Evolutionary conservation across 2,797 vertebrate genomes (phyloP), one percentile per base, ranked within the genome.

Genomic region (Hafferia zeledoni): DNA sequence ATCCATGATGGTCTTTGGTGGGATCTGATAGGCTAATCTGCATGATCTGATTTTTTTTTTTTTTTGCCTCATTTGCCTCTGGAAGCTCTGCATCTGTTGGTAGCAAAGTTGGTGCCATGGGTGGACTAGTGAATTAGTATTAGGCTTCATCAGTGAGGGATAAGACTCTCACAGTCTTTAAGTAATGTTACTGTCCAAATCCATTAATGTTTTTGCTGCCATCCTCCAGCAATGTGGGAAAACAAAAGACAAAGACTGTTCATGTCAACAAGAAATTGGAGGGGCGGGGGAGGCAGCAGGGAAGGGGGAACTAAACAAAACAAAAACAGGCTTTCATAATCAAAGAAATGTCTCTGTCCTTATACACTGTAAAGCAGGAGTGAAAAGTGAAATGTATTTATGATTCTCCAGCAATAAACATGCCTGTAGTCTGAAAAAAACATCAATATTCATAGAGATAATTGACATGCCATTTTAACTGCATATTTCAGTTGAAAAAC

Each of bases 211-310:
- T 86, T 92, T 87, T 94, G 82, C 92, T 95, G 72, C 84, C 57
- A 93, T 94, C 79, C 84, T 95, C 84, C 76, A 93, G 82, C 92
- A 89, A 72, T 16, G 28, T 87, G 79, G 87, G 87, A 93, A 94
- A 93, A 94, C 82, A 95, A 91, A 96, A 94, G 93, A 94, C 92
- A 94, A 95, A 94, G 76, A 9, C 79, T 80, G 69, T 95, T 96
- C 93, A 91, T 87, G 84, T 87, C 92, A 94, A 85, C 87, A 93
- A 95, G 84, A 87, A 91, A 81, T 87, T 2, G 5, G 52, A 53
- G 52, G 30, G 30, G 22, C 3, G 50, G 50, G 17, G 39, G 9
- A 20, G 31, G 33, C 24, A 5, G 33, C 55, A 57, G 25, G 41
- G 16, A 25, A 23, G 3, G 18, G 50, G 27, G 19, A 57, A 22